Conservation (phyloP, 2,888 invertebrate genomes). For the Eubasilissa splendida region DNA sequence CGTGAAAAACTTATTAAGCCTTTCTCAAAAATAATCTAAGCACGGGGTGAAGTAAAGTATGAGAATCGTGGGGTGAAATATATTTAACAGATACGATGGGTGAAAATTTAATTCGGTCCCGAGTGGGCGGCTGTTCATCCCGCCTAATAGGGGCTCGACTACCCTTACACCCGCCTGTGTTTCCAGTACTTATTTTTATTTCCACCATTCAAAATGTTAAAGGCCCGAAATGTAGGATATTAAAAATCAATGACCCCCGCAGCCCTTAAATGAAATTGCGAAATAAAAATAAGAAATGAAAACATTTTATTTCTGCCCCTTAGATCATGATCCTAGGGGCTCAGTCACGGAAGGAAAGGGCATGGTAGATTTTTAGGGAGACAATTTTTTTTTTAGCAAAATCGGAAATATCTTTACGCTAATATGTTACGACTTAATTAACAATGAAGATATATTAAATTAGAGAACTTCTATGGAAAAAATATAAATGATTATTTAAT, state of each 20-base stretch:
- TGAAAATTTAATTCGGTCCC: constrained; percentile 31
- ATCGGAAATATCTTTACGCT: no score
- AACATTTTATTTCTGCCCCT: constrained; percentile 25
- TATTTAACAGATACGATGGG: constrained; percentile 23
- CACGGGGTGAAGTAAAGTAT: constrained; percentile 10
- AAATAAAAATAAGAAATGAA: constrained; percentile 28
- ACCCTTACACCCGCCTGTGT: constrained; percentile 16
- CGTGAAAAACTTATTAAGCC: constrained; percentile 5
- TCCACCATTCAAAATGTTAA: constrained; percentile 8
- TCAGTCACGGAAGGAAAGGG: no score
- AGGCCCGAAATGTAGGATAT: constrained; percentile 18
- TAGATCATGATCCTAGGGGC: no score
- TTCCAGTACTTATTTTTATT: constrained; percentile 27
- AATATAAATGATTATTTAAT: no score
- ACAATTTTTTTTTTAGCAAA: no score
- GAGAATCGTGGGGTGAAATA: constrained; percentile 17
- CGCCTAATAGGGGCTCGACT: constrained; percentile 18
- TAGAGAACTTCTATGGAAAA: no score
- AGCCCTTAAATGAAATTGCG: constrained; percentile 32
- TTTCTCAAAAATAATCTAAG: constrained; percentile 13
- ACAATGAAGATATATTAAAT: no score
- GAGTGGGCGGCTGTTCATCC: constrained; percentile 2
- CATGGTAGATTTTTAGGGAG: no score
- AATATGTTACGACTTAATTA: no score
- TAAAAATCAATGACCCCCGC: constrained; percentile 28